Percentiles rank a stretch among this genome's conserved stretches.
Conservation (phyloP, 2,888 invertebrate species). For the Neuroscelio doddi region DNA sequence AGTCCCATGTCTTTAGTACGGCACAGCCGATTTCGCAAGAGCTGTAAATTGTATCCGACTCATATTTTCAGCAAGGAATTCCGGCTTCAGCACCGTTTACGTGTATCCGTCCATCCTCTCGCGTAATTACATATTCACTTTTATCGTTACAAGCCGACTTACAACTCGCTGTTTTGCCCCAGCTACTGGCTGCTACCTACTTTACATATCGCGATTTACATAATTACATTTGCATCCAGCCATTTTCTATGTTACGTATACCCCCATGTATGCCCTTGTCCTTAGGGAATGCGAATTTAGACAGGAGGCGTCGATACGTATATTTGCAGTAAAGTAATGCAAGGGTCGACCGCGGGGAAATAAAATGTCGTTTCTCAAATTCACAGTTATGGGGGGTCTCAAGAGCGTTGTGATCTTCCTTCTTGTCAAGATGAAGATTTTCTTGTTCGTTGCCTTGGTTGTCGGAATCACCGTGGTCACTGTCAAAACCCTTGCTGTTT, state of each 20-base stretch:
- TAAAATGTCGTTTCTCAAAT: conserved; percentile 17
- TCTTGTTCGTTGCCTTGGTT: conserved; percentile 52
- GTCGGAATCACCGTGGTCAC: conserved; percentile 53
- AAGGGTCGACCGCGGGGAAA: conserved; percentile 8
- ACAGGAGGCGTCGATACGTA: conserved; percentile 25
- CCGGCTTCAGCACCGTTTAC: conserved; percentile 59
- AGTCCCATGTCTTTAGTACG: conserved; percentile 11
- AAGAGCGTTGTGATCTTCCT: conserved; percentile 54
- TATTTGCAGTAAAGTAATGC: conserved; percentile 17
- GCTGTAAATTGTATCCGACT: conserved; percentile 2
- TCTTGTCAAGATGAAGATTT: conserved; percentile 59
- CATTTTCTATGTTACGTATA: conserved; percentile 47
- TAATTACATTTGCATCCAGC: conserved; percentile 57
- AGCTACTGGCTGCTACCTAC: conserved; percentile 26
- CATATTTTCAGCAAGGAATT: conserved; percentile 54
- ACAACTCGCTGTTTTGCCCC: conserved; percentile 47
- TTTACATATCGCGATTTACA: conserved; percentile 55
- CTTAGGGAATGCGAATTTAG: conserved; percentile 42
- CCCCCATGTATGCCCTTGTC: conserved; percentile 31
- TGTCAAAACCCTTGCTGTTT: conserved; percentile 47
- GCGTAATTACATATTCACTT: conserved; percentile 59
- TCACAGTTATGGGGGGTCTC: conserved; percentile 58
- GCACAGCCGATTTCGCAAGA: neutral
- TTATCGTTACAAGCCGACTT: conserved; percentile 54
- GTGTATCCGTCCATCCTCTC: conserved; percentile 54